Evolutionary conservation across 2,888 invertebrate genomes (phyloP), one percentile per base, ranked within the genome.

Genomic region (Dasysyrphus tricinctus): DNA sequence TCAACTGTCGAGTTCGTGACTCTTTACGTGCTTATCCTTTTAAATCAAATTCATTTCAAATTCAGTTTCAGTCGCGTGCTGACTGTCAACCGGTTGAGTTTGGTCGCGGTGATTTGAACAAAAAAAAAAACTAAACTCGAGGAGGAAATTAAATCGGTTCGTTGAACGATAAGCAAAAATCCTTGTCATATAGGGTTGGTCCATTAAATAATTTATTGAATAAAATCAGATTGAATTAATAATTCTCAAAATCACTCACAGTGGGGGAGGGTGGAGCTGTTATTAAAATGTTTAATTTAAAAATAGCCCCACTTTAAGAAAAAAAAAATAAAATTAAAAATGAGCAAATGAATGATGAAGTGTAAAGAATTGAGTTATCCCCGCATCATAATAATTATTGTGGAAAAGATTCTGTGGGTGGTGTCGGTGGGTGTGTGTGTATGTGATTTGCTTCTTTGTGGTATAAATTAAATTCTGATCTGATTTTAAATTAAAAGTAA

Each of bases 41-140:
- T 29, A 42, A 74, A 70, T 78, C 70, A 34, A 44, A 49, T 51
- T 67, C 14, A 29, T 0, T 16, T 78, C 70, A 34, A 44, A 49
- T 51, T 67, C 14, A 29, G 3, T 16, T 49, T 51, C 39, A 86
- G 86, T 86, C 86, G 86, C 78, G 74, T 78, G 86, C 63, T 79
- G 49, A 65, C 82, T 65, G 29, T 61, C 75, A 19, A 65, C 59
- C 70, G 54, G 44, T 65, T n/a, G 59, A 72, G 86, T 69, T 61
- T 61, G 16, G 12, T 14, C 32, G 37, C 42, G n/a, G 44, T 81
- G 69, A 69, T 32, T 57, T 72, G 4, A 16, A 19, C 19, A 7
- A 37, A 44, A 51, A 56, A 7, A 11, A 11, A n/a, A 6, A 49
- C 1, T 24, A 24, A 2, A 24, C 24, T 4, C 12, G 9, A 16